phyloP scores from a whole-genome alignment of 2,797 vertebrate genomes.

The Allobates femoralis region DNA sequence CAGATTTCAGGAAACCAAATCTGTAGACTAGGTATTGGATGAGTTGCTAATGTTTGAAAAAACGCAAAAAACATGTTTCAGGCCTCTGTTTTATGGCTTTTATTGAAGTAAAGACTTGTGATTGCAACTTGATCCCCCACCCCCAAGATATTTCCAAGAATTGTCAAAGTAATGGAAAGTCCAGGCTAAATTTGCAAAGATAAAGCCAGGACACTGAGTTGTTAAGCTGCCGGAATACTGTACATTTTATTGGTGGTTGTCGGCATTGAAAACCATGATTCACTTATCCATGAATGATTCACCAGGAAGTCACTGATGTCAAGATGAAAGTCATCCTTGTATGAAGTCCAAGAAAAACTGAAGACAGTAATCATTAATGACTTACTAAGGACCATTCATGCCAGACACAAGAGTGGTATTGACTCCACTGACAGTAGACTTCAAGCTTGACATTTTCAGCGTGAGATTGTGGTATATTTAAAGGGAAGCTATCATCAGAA shows the following conservation, averaged over 20 bases:
- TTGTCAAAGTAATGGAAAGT: conserved; percentile 74
- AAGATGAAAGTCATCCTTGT: conserved; percentile 27
- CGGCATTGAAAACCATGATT: conserved; percentile 5
- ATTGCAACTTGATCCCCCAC: conserved; percentile 77
- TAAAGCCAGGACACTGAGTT: conserved; percentile 36
- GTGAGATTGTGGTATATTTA: background rate
- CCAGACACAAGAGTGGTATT: background rate
- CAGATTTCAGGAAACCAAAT: conserved; percentile 85
- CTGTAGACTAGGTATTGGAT: conserved; percentile 83
- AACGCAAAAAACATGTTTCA: conserved; percentile 81
- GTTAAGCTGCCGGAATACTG: conserved; percentile 19
- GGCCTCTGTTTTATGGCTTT: conserved; percentile 85
- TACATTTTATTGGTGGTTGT: conserved; percentile 21
- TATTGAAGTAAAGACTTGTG: conserved; percentile 82
- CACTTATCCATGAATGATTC: conserved; percentile 36
- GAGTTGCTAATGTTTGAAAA: conserved; percentile 82
- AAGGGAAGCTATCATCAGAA: background rate
- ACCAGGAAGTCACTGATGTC: conserved; percentile 8
- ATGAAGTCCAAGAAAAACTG: conserved; percentile 8
- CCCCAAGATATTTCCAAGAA: conserved; percentile 67
- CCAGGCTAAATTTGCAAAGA: conserved; percentile 70
- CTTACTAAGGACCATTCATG: background rate
- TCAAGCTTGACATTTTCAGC: background rate
- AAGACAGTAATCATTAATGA: background rate
- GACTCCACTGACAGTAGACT: background rate